Evolutionary conservation across 1,140 invertebrate species (phyloP).

Genomic region (Gonioctena quinquepunctata): DNA sequence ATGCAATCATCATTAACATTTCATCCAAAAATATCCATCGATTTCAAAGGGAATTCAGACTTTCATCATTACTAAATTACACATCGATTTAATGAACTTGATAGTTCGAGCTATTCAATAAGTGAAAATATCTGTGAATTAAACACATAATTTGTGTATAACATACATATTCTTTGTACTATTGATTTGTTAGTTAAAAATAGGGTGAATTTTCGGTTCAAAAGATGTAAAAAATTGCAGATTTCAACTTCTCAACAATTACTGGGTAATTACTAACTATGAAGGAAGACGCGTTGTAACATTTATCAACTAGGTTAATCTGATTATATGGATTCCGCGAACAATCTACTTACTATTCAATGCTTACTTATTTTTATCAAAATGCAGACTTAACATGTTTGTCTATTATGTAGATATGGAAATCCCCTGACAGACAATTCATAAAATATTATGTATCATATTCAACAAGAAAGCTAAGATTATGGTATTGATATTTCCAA

Average conservation of each 20-base stretch:
- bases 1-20: conserved; percentile 2
- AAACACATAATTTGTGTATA: background rate
- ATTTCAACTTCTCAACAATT: background rate
- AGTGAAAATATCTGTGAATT: too few relatives aligned
- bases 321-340: background rate
- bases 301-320: background rate
- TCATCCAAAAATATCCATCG: background rate
- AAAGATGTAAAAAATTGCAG: background rate
- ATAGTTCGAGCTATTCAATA: background rate
- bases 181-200: background rate
- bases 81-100: background rate
- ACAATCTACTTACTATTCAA: background rate
- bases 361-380: background rate
- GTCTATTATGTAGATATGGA: background rate
- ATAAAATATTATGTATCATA: background rate
- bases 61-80: background rate
- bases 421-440: background rate
- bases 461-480: background rate
- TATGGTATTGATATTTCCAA: too few relatives aligned
- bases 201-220: background rate
- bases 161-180: conserved; percentile 1
- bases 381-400: background rate
- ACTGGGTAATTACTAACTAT: background rate
- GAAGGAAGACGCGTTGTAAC: conserved; percentile 1
- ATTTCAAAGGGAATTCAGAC: background rate